Evolutionary conservation across 53 echinoderm and acorn worm species (phyloP).

Genomic region (Henricia sp.): DNA sequence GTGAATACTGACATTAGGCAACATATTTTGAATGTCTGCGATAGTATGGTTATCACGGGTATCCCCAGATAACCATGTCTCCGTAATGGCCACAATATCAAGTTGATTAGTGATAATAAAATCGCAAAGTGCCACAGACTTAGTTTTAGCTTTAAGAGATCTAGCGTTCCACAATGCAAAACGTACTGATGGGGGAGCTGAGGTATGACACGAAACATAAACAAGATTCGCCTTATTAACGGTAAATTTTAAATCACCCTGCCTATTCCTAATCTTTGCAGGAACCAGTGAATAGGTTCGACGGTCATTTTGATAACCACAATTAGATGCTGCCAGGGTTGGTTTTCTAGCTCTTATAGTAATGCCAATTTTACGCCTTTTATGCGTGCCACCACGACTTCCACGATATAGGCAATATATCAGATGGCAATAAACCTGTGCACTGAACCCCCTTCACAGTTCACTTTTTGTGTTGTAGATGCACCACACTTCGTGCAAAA

Average conservation of each 20-base stretch:
- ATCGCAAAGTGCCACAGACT: too few relatives aligned
- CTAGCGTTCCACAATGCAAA: too few relatives aligned
- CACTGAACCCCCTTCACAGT: too few relatives aligned
- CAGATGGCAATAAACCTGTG: too few relatives aligned
- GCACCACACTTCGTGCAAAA: too few relatives aligned
- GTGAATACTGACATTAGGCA: slow-evolving; percentile 45
- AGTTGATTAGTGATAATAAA: not conserved
- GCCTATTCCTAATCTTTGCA: too few relatives aligned
- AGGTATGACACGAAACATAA: not conserved
- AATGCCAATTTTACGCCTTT: not conserved
- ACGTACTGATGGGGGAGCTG: not conserved
- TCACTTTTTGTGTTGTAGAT: too few relatives aligned
- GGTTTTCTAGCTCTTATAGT: not conserved
- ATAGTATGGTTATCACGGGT: too few relatives aligned
- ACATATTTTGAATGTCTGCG: slow-evolving; percentile 52
- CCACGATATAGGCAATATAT: too few relatives aligned
- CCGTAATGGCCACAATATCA: not conserved
- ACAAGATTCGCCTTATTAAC: not conserved
- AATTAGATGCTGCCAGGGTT: not conserved
- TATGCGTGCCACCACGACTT: not conserved
- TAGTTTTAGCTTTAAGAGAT: too few relatives aligned
- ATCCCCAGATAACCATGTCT: too few relatives aligned
- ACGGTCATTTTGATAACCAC: not conserved
- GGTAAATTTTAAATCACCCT: too few relatives aligned
- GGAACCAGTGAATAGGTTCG: not conserved